Evolutionary conservation across 2,797 vertebrate genomes (phyloP), one percentile per base, ranked within the genome.

Genomic region (Cyprinodon diabolis): DNA sequence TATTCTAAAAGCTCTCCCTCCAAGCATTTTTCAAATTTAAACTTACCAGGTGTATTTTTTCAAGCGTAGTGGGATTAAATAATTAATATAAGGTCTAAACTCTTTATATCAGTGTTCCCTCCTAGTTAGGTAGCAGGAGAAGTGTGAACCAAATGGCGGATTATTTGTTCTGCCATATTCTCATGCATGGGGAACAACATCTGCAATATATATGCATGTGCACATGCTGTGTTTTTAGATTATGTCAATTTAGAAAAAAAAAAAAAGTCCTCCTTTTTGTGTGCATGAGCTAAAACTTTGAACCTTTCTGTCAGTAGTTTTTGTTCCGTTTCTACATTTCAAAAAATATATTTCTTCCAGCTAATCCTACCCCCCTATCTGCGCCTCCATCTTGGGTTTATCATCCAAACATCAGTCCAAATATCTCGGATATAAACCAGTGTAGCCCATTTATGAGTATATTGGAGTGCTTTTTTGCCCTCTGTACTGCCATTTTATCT

Each of bases 191-290:
- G 30, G 30, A 30, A 47, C 9, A 12, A 9, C 9, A 9, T 47
- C 45, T 47, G 3, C 45, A 47, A 30, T 30, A 30, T 30, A 30
- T 30, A 30, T 30, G 30, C 6, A 47, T 47, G 6, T 47, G 45
- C 40, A 10, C 17, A 68, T 78, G 84, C 68, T 58, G 49, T 74
- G 69, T 82, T 82, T 72, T 54, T 73, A 60, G 71, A 70, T 65
- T 52, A 60, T 76, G 35, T 62, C 12, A 68, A 68, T 75, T 23
- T 23, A 4, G 43, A 56, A 23, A 4, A 69, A 72, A 2, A 75
- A 81, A 91, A 82, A 49, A 87, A 68, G 89, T 87, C 84, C 78
- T 63, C 77, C 80, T 40, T 63, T 58, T 77, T 56, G 54, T 74
- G 72, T 45, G 81, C 69, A 81, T 74, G 78, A 84, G 75, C 72